phyloP scores from a whole-genome alignment of 1,140 invertebrate species.

The Andricus grossulariae region DNA sequence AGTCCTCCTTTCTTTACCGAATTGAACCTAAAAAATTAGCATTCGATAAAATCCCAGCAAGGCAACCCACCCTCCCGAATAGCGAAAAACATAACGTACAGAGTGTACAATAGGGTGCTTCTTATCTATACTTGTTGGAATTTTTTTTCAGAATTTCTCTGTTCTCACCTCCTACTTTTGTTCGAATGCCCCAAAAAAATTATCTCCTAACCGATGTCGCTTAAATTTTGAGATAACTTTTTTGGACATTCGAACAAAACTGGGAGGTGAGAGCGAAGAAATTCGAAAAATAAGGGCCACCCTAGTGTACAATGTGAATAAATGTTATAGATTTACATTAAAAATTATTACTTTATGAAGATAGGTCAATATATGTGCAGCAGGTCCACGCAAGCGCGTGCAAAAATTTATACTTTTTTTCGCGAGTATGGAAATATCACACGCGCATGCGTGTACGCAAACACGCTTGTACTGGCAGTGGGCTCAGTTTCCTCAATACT shows the following conservation, averaged over 20 bases:
- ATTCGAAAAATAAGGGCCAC: too few species aligned
- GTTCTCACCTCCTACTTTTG: too few species aligned
- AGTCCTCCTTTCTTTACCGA: background rate
- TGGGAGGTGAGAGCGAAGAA: too few species aligned
- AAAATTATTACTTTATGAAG: slow-evolving; percentile 45
- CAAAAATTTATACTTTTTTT: background rate
- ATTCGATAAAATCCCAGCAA: background rate
- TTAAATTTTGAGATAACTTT: too few species aligned
- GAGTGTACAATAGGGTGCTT: background rate
- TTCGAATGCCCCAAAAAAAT: too few species aligned
- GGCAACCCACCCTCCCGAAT: background rate
- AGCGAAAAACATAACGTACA: background rate
- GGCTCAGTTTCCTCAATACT: slow-evolving; percentile 65
- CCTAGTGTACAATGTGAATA: slow-evolving; percentile 35
- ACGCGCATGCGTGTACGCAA: background rate
- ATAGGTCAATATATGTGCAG: slow-evolving; percentile 38
- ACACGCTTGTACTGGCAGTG: slow-evolving; percentile 66
- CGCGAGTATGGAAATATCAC: background rate
- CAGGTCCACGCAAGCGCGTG: background rate
- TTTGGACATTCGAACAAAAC: too few species aligned
- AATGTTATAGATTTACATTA: slow-evolving; percentile 44
- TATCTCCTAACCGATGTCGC: too few species aligned
- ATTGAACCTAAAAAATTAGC: background rate
- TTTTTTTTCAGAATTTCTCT: too few species aligned
- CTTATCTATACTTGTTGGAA: too few species aligned